phyloP scores from a whole-genome alignment of 2,888 invertebrate species.

The Cynaeus angustus region DNA sequence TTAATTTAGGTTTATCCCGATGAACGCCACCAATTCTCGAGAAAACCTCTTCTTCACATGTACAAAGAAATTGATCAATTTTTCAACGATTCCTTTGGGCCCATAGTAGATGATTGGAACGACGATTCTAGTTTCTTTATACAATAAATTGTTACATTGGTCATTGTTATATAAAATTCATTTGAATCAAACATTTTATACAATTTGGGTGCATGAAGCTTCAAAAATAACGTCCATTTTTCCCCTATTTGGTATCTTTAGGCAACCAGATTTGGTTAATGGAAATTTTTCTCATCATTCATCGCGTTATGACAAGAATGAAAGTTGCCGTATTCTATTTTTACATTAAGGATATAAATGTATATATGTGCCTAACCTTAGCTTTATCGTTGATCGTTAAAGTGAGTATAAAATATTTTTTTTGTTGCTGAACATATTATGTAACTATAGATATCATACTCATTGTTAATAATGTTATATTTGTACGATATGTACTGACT shows the following conservation, averaged over 20 bases:
- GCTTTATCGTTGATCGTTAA: constrained; percentile 58
- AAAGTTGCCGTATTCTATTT: constrained; percentile 53
- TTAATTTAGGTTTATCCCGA: constrained; percentile 89
- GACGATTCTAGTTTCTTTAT: constrained; percentile 71
- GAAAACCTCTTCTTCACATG: constrained; percentile 82
- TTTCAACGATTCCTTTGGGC: constrained; percentile 88
- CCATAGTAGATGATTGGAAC: constrained; percentile 69
- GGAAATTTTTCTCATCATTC: constrained; percentile 18
- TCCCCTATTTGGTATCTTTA: too few species aligned
- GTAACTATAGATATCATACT: constrained; percentile 55
- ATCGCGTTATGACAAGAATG: constrained; percentile 4
- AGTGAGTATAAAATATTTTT: constrained; percentile 43
- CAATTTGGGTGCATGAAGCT: constrained; percentile 38
- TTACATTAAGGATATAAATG: constrained; percentile 60
- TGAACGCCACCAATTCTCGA: constrained; percentile 84
- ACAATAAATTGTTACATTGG: constrained; percentile 51
- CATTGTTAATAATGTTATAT: constrained; percentile 68
- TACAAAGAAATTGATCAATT: constrained; percentile 91
- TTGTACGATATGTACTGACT: constrained; percentile 70
- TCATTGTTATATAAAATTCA: constrained; percentile 16
- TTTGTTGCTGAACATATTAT: constrained; percentile 47
- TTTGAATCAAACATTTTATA: background rate
- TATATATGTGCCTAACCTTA: constrained; percentile 70
- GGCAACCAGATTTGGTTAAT: constrained; percentile 40
- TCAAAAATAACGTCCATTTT: constrained; percentile 50